These are phyloP conservation scores for Procambarus virginalis DNA, from an alignment of 1,140 invertebrate species.

Conservation along the genomic window DNA sequence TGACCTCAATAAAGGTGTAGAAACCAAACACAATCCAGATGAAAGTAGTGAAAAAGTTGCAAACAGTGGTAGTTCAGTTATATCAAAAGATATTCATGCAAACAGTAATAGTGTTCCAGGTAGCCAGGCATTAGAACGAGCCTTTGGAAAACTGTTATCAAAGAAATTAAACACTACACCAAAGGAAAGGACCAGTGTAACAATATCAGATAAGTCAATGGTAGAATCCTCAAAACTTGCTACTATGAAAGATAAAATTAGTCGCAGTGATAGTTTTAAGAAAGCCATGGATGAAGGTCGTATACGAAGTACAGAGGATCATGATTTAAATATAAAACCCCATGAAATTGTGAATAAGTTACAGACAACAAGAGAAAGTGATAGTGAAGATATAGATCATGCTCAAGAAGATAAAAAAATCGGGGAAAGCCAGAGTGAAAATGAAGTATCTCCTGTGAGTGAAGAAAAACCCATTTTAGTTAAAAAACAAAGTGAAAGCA, in stretches of 20 bases:
- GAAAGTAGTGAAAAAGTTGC: conserved; percentile 14
- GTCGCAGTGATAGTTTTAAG: conserved; percentile 68
- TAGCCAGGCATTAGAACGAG: conserved; percentile 31
- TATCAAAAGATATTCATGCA: conserved; percentile 46
- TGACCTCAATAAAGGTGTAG: conserved; percentile 37
- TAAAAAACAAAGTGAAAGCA: conserved; percentile 6
- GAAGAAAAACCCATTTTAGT: background rate
- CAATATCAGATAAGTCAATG: conserved; percentile 18
- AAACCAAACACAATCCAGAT: conserved; percentile 18
- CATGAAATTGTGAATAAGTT: conserved; percentile 31
- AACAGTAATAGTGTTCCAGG: conserved; percentile 46
- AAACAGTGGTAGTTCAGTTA: conserved; percentile 7
- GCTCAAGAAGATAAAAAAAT: conserved; percentile 27
- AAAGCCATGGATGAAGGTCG: conserved; percentile 64
- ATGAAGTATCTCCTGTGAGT: conserved; percentile 24
- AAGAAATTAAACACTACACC: conserved; percentile 45
- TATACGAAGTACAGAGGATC: conserved; percentile 48
- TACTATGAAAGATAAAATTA: conserved; percentile 59
- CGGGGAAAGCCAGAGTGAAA: conserved; percentile 48
- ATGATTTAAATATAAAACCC: conserved; percentile 53
- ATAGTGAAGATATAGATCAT: background rate
- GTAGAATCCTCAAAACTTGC: conserved; percentile 1
- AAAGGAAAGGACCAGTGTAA: conserved; percentile 24
- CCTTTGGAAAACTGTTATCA: conserved; percentile 51
- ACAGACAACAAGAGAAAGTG: conserved; percentile 31